Percentiles rank a stretch among this genome's conserved stretches.
Evolutionary conservation across 2,888 invertebrate genomes (phyloP).

Genomic region (Phyllotreta cruciferae): DNA sequence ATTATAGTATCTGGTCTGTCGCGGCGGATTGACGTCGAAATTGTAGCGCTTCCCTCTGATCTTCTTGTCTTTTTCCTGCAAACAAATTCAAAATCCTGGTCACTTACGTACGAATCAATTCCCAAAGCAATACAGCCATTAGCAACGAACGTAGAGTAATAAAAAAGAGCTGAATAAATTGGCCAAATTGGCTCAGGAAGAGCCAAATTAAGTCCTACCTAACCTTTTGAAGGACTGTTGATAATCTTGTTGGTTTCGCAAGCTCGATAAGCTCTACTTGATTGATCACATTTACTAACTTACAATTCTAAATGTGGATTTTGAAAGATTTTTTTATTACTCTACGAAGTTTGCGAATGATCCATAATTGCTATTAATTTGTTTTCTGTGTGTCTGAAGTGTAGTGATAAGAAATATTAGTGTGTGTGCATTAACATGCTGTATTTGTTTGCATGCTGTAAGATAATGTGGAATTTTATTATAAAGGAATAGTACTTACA

Average conservation of each 20-base stretch:
- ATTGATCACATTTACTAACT: too few species aligned
- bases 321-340: background rate
- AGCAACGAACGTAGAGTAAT: background rate
- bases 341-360: background rate
- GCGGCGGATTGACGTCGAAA: constrained; percentile 29
- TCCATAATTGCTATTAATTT: background rate
- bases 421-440: constrained; percentile 34
- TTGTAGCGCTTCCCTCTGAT: constrained; percentile 44
- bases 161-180: too few species aligned
- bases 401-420: constrained; percentile 35
- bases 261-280: too few species aligned
- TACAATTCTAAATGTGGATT: too few species aligned
- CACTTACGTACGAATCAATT: background rate
- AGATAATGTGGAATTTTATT: constrained; percentile 13
- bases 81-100: constrained; percentile 22
- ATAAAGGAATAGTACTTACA: constrained; percentile 34
- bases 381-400: background rate
- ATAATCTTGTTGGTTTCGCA: too few species aligned
- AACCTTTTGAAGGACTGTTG: too few species aligned
- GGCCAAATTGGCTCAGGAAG: too few species aligned
- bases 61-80: constrained; percentile 41
- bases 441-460: constrained; percentile 28
- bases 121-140: background rate
- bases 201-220: too few species aligned
- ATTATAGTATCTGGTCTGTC: constrained; percentile 31